Percentiles rank a stretch among this genome's conserved stretches.
These are phyloP conservation scores for Silurus lanzhouensis DNA, from an alignment of 2,797 vertebrate species.

Conservation along the genomic window DNA sequence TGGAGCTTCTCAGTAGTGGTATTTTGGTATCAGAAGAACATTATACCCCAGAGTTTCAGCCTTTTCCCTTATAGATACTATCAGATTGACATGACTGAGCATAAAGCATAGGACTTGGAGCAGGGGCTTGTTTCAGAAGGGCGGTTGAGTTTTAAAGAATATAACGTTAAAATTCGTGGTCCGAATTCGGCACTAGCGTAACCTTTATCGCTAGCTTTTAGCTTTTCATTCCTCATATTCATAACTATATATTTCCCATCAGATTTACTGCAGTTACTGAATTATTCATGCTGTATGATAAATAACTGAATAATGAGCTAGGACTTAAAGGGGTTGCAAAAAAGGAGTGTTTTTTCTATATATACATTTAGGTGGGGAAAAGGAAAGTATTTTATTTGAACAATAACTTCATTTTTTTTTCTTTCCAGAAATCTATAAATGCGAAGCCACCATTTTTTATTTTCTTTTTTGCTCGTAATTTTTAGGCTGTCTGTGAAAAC, in stretches of 20 bases:
- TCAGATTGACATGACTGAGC: neutral
- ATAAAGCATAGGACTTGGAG: neutral
- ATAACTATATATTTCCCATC: slow-evolving; percentile 6
- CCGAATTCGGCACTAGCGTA: neutral
- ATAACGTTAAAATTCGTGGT: neutral
- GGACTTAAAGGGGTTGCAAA: neutral
- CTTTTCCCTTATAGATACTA: neutral
- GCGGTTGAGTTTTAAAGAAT: neutral
- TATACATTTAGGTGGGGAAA: neutral
- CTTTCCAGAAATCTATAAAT: neutral
- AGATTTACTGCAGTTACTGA: slow-evolving; percentile 18
- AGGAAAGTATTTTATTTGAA: neutral
- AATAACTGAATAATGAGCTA: slow-evolving; percentile 25
- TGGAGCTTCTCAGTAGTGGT: slow-evolving; percentile 19
- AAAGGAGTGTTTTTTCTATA: neutral
- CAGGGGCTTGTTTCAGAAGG: neutral
- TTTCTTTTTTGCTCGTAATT: neutral
- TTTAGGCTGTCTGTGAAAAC: slow-evolving; percentile 12
- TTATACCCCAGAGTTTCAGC: neutral
- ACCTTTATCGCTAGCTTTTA: neutral
- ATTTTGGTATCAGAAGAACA: slow-evolving; percentile 28
- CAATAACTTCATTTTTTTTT: too few relatives aligned
- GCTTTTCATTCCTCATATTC: slow-evolving; percentile 1
- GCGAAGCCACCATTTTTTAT: neutral
- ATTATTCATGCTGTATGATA: slow-evolving; percentile 20